Conservation (phyloP, 2,888 invertebrate species). For the Aphodius sticticus region DNA sequence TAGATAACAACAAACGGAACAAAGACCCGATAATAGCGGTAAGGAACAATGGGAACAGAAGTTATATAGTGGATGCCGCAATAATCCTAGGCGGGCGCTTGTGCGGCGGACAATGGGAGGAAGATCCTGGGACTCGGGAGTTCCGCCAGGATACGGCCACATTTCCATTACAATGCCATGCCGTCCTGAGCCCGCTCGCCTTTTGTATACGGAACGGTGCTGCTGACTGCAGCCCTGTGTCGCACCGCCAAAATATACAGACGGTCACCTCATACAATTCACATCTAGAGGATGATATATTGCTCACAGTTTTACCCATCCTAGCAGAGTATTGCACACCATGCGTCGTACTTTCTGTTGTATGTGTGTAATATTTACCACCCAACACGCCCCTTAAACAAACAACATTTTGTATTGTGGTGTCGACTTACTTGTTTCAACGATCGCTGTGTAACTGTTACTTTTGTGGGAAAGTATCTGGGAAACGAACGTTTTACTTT, state of each 20-base stretch:
- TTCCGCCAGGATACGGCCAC: slow-evolving; percentile 11
- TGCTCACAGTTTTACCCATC: slow-evolving; percentile 10
- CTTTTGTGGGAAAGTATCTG: background rate
- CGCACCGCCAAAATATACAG: background rate
- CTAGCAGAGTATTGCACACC: slow-evolving; percentile 7
- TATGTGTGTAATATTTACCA: background rate
- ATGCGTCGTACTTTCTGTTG: background rate
- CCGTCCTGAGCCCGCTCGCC: background rate
- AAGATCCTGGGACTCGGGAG: slow-evolving; percentile 15
- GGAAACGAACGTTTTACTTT: background rate
- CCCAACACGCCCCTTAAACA: slow-evolving; percentile 16
- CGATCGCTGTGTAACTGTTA: background rate
- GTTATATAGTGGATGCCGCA: slow-evolving; percentile 19
- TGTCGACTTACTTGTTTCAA: background rate
- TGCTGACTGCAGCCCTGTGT: background rate
- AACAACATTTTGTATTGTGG: slow-evolving; percentile 11
- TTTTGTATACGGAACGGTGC: background rate
- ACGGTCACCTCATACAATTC: background rate
- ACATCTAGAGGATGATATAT: slow-evolving; percentile 16
- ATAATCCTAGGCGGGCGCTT: slow-evolving; percentile 18
- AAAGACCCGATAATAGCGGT: slow-evolving; percentile 15
- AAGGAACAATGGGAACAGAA: slow-evolving; percentile 23
- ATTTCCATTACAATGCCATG: slow-evolving; percentile 21
- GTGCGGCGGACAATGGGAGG: slow-evolving; percentile 14
- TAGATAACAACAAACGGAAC: slow-evolving; percentile 16